Percentiles rank a stretch among this genome's conserved stretches.
Conservation (phyloP, 2,888 invertebrate species). For the Labia minor region DNA sequence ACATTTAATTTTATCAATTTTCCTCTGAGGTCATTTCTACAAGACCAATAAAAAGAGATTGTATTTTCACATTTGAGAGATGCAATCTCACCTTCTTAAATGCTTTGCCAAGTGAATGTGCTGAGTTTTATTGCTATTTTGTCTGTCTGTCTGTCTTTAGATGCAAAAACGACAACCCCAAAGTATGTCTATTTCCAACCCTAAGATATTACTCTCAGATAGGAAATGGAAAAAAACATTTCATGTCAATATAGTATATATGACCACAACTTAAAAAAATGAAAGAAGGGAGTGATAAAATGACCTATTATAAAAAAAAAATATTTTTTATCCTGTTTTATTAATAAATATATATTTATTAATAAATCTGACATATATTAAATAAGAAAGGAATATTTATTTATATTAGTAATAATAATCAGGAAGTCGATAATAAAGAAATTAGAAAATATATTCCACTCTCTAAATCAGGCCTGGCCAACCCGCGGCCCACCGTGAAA, state of each 20-base stretch:
- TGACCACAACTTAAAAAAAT: not conserved
- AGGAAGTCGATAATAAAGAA: too few species aligned
- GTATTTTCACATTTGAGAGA: not conserved
- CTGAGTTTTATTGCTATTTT: conserved; percentile 1
- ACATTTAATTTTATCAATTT: conserved; percentile 1
- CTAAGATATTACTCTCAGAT: conserved; percentile 7
- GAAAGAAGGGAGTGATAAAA: not conserved
- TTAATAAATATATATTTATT: too few species aligned
- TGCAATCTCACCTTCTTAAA: not conserved
- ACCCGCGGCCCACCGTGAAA: too few species aligned
- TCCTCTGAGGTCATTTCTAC: not conserved
- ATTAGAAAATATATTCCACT: too few species aligned
- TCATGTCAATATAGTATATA: not conserved
- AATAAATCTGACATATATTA: too few species aligned
- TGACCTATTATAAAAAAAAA: not conserved
- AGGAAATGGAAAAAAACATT: conserved; percentile 13
- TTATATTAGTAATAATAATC: too few species aligned
- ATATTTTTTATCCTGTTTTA: not conserved
- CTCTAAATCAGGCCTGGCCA: too few species aligned
- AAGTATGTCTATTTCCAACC: conserved; percentile 5
- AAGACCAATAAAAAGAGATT: not conserved
- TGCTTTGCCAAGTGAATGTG: not conserved
- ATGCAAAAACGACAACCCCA: not conserved
- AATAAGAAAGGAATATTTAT: too few species aligned
- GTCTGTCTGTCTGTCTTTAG: not conserved